Conservation (phyloP, 2,113 vertebrate genomes). For the Equus przewalskii region DNA sequence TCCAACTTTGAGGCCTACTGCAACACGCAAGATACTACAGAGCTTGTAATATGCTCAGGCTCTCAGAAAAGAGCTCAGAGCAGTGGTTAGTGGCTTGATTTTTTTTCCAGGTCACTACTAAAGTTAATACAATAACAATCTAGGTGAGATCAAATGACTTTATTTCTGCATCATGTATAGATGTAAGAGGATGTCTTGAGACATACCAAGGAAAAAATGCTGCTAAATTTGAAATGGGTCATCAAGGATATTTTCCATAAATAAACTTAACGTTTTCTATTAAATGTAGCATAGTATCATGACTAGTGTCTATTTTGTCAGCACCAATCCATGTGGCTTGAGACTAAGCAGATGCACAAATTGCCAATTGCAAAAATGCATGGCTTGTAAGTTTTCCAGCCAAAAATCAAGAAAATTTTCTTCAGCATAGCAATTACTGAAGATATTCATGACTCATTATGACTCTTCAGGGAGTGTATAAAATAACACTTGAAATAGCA, state of each 20-base stretch:
- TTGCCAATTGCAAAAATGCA: background rate
- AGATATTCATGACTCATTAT: background rate
- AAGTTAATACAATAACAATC: conserved; percentile 33
- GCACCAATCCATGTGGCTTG: background rate
- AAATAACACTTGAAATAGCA: background rate
- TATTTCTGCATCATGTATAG: conserved; percentile 33
- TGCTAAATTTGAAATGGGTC: conserved; percentile 38
- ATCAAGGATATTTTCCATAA: conserved; percentile 37
- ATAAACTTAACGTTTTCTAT: conserved; percentile 7
- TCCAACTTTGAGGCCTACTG: background rate
- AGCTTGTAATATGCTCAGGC: background rate
- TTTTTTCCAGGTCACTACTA: background rate
- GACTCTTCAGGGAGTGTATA: background rate
- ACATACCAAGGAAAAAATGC: background rate
- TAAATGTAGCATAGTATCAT: background rate
- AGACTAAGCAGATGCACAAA: background rate
- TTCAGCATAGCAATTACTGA: background rate
- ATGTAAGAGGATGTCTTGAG: background rate
- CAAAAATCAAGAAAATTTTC: background rate
- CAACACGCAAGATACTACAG: background rate
- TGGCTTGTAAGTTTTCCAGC: background rate
- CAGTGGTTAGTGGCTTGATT: background rate
- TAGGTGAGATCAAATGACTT: conserved; percentile 24
- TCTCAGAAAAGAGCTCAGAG: background rate
- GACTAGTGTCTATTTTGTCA: background rate